These are phyloP conservation scores for Apaloderma vittatum DNA, from an alignment of 2,113 vertebrate species.

Conservation along the genomic window DNA sequence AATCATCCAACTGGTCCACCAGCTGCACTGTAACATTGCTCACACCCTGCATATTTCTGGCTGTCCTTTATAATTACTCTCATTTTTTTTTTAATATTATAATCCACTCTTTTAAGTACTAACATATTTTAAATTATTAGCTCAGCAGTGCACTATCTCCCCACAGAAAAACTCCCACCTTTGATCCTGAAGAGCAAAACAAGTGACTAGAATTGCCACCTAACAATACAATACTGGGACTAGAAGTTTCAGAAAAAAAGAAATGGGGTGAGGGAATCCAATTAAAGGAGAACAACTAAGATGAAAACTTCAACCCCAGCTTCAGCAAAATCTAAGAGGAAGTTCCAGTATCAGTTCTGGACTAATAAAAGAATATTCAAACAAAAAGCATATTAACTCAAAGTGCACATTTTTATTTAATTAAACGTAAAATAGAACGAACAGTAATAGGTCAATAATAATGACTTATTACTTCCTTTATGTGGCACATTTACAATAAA, in stretches of 20 bases:
- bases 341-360: background rate
- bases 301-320: background rate
- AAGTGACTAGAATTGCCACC: background rate
- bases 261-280: background rate
- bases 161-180: background rate
- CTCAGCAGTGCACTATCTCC: background rate
- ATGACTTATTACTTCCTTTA: slow-evolving; percentile 84
- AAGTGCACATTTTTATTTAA: slow-evolving; percentile 84
- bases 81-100: background rate
- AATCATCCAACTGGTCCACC: background rate
- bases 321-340: slow-evolving; percentile 13
- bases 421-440: slow-evolving; percentile 80
- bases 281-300: background rate
- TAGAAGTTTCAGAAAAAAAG: background rate
- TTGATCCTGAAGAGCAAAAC: background rate
- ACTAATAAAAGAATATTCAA: slow-evolving; percentile 69
- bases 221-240: background rate
- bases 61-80: background rate
- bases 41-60: background rate
- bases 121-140: background rate
- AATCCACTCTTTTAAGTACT: background rate
- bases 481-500: slow-evolving; percentile 83
- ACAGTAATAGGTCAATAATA: slow-evolving; percentile 82
- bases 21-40: background rate
- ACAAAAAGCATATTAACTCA: slow-evolving; percentile 76